Conservation (phyloP, 2,888 invertebrate genomes). For the Lepidocyrtoides sp. region DNA sequence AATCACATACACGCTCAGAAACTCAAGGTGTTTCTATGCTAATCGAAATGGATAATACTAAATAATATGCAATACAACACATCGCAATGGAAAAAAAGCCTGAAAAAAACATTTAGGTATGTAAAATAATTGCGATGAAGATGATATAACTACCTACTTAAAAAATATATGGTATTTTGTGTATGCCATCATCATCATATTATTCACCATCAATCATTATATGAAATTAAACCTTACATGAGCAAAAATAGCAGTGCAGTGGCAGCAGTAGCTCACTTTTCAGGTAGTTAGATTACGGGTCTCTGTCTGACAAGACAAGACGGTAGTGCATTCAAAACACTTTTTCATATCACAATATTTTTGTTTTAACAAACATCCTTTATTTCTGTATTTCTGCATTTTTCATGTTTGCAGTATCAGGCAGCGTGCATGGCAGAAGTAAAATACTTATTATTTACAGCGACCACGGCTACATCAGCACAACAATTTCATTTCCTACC, state of each 20-base stretch:
- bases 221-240: neutral
- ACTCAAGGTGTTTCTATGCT: too few species aligned
- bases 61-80: too few species aligned
- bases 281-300: neutral
- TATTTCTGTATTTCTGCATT: neutral
- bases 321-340: neutral
- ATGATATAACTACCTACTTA: neutral
- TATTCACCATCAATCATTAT: neutral
- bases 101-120: too few species aligned
- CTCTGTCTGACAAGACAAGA: conserved; percentile 29
- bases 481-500: neutral
- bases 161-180: neutral
- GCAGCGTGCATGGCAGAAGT: conserved; percentile 19
- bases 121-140: too few species aligned
- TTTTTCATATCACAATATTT: neutral
- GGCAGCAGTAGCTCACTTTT: neutral
- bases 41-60: too few species aligned
- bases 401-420: neutral
- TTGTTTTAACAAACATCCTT: conserved; percentile 12
- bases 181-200: neutral
- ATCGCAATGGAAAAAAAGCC: too few species aligned
- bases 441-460: neutral
- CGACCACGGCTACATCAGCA: neutral
- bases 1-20: too few species aligned
- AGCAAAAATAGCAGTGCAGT: neutral